Base-by-base conservation (phyloP, 53 echinoderm and acorn worm genomes). In the Astropecten irregularis region DNA sequence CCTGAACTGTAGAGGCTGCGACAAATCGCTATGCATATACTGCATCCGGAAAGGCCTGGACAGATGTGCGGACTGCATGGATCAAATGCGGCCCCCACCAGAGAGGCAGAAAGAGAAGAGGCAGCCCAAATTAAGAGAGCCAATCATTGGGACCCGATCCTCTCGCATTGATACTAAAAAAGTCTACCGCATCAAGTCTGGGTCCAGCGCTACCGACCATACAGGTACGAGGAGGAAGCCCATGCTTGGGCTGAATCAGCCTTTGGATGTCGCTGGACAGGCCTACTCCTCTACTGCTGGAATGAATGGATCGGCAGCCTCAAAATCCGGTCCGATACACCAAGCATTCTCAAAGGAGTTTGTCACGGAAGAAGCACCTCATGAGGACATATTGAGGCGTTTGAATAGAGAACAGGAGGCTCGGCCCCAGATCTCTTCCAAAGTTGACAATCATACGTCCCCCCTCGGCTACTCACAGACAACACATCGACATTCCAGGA, bases 291-390 rank as follows among this genome's bases (percentile, higher is more conserved):
- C 23, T 9, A 9, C 39, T 40, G 56, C 23, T 22, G 27, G 57
- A 38, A 22, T 26, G 15, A 57, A 39, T 25, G 58, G 57, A 55
- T 40, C 40, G 15, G 44, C 10, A 2, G 11, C 22, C 55, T 13
- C 32, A 13, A 30, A 35, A 22, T 54, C 55, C 33, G 53, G 33
- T 49, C 14, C 53, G 18, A 9, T 35, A 13, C 29, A 65, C 56
- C 40, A 56, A 4, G 76, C 76, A 38, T 76, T 76, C 76, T 57
- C 76, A 22, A 55, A 49, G 34, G 79, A 79, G n/a, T 29, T 79
- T 61, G 79, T 79, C 40, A 40, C 79, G 29, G 79, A 79, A 38
- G 79, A 79, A 20, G 79, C 79, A 2, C 79, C 79, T 61, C 79
- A 79, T 48, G 79, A 79, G 6, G 61, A 79, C 21, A 34, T 62